Evolutionary conservation across 1,140 invertebrate genomes (phyloP), one percentile per base, ranked within the genome.

Genomic region (Pseudomyrmex dendroicus): DNA sequence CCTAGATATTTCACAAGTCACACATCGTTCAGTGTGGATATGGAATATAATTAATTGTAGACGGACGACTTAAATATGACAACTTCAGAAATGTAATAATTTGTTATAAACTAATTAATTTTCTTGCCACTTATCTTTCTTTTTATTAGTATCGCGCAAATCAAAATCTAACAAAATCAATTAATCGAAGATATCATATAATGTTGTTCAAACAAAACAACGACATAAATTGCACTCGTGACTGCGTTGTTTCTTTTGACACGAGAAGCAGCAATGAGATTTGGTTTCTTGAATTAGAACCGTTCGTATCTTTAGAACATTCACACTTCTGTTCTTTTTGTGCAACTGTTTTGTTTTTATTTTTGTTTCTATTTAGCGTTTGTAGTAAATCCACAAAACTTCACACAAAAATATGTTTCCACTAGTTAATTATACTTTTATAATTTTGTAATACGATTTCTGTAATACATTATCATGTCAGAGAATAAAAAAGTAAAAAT

Each of bases 231-330:
- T 22, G 35, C 54, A 57, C 17, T 20, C 4, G 54, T 54, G 17
- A 5, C 54, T 25, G n/a, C 44, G 7, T 20, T 1, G 35, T 46
- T 48, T 68, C 54, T 61, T 12, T 66, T 22, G 62, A 44, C 46
- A 48, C 20, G 59, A 57, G 15, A 35, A 74, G 15, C 35, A 35
- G 35, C 35, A 4, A 66, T 70, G 72, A 56, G 87, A 89, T 64
- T 89, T 88, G 77, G 87, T 82, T 57, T 84, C 87, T 89, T 86
- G 84, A 89, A 89, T 88, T 89, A 86, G 88, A 89, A 50, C 35
- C 73, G 56, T 52, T 66, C 62, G 82, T 89, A 89, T 89, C 88
- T 89, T 89, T 89, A 89, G 88, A 89, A 86, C 84, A 59, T 89
- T 86, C 72, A 72, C 73, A 68, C 67, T 73, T 56, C 74, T 82